These are phyloP conservation scores for Pseudomugil gertrudae DNA, from an alignment of 2,797 vertebrate genomes.

Conservation along the genomic window DNA sequence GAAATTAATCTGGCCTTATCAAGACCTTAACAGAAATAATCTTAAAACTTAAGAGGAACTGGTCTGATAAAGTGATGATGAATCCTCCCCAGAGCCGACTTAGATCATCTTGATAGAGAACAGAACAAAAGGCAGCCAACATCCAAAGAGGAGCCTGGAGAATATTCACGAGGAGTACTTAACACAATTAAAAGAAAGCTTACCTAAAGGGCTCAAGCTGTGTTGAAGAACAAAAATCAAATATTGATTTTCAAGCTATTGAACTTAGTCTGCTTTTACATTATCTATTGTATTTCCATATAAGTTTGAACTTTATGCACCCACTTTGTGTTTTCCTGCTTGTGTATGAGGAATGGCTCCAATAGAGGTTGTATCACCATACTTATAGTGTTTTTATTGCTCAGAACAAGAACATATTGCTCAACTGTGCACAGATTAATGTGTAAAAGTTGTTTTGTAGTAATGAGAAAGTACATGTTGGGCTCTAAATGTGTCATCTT, in stretches of 20 bases:
- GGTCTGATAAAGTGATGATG: neutral
- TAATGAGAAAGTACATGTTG: neutral
- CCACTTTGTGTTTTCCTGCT: neutral
- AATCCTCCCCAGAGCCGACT: neutral
- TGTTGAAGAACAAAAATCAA: neutral
- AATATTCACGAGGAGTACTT: neutral
- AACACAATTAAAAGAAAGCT: neutral
- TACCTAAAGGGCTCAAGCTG: neutral
- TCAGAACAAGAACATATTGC: neutral
- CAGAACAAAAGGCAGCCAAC: neutral
- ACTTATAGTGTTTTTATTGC: neutral
- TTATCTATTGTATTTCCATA: neutral
- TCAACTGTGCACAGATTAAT: neutral
- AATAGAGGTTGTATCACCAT: too few relatives aligned
- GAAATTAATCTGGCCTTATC: neutral
- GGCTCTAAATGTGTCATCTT: neutral
- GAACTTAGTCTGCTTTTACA: too few relatives aligned
- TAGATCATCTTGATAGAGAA: neutral
- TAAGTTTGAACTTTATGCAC: neutral
- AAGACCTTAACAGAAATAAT: neutral
- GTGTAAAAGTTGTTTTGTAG: too few relatives aligned
- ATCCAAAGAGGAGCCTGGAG: neutral
- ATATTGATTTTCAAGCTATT: neutral
- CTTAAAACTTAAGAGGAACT: neutral
- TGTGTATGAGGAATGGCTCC: neutral